Percentiles rank a stretch among this genome's conserved stretches.
Evolutionary conservation across 1,140 invertebrate genomes (phyloP).

Genomic region (Cydia strobilella): DNA sequence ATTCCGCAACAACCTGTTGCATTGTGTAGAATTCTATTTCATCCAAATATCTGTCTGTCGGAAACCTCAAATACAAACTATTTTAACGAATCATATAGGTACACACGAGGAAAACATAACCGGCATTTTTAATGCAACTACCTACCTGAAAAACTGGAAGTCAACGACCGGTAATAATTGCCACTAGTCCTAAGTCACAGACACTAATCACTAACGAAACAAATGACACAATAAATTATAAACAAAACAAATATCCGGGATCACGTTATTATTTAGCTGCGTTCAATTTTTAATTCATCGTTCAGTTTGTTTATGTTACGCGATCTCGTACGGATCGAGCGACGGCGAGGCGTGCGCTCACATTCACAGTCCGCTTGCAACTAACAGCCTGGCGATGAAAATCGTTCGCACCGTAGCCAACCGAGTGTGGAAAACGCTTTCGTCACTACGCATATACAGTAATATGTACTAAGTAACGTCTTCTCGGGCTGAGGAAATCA

Average conservation of each 20-base stretch:
- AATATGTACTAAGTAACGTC: slow-evolving; percentile 31
- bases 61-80: background rate
- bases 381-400: slow-evolving; percentile 47
- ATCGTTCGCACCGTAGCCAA: slow-evolving; percentile 41
- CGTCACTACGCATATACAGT: slow-evolving; percentile 38
- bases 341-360: slow-evolving; percentile 37
- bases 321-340: slow-evolving; percentile 49
- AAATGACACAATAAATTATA: slow-evolving; percentile 11
- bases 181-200: slow-evolving; percentile 18
- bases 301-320: slow-evolving; percentile 36
- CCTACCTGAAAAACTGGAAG: slow-evolving; percentile 27
- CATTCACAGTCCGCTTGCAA: slow-evolving; percentile 33
- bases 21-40: background rate
- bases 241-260: background rate
- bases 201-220: slow-evolving; percentile 2
- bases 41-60: slow-evolving; percentile 2
- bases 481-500: slow-evolving; percentile 30
- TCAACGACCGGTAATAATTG: slow-evolving; percentile 14
- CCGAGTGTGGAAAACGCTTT: slow-evolving; percentile 57
- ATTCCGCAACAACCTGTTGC: slow-evolving; percentile 21
- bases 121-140: slow-evolving; percentile 2
- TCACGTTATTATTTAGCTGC: background rate
- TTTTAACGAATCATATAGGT: background rate
- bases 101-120: background rate
- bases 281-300: background rate